A percentile compares a stretch with the other conserved stretches of the same genome.
Conservation (phyloP, 2,888 invertebrate species). For the Idaea aversata region DNA sequence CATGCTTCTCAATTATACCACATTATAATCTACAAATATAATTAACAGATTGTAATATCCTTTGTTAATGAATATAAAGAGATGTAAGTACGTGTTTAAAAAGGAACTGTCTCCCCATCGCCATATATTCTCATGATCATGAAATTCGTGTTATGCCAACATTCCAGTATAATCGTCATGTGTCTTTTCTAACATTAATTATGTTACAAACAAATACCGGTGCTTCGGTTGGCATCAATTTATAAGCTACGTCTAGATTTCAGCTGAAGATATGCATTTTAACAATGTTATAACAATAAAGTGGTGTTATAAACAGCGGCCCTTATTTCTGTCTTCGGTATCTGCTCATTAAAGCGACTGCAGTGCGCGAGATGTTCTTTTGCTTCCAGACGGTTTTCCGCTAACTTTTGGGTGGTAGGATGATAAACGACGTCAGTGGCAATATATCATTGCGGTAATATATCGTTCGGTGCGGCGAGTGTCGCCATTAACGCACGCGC, state of each 20-base stretch:
- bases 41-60: slow-evolving; percentile 32
- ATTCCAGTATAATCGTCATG: neutral
- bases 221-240: slow-evolving; percentile 36
- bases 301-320: slow-evolving; percentile 64
- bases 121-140: neutral
- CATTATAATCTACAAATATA: no score
- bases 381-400: slow-evolving; percentile 66
- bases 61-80: slow-evolving; percentile 3
- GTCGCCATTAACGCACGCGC: slow-evolving; percentile 78
- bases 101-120: neutral
- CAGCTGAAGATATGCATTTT: slow-evolving; percentile 56
- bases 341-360: slow-evolving; percentile 74
- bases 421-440: slow-evolving; percentile 74
- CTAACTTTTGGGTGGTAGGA: slow-evolving; percentile 80
- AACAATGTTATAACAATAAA: slow-evolving; percentile 76
- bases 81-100: slow-evolving; percentile 2
- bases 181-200: slow-evolving; percentile 19
- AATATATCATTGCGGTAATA: slow-evolving; percentile 78
- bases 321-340: slow-evolving; percentile 78
- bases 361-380: slow-evolving; percentile 60
- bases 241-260: slow-evolving; percentile 51
- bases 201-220: slow-evolving; percentile 20
- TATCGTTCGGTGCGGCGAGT: slow-evolving; percentile 73
- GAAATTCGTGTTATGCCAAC: neutral
- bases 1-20: slow-evolving; percentile 31